Conservation (phyloP, 2,797 vertebrate genomes). For the Trachops cirrhosus region DNA sequence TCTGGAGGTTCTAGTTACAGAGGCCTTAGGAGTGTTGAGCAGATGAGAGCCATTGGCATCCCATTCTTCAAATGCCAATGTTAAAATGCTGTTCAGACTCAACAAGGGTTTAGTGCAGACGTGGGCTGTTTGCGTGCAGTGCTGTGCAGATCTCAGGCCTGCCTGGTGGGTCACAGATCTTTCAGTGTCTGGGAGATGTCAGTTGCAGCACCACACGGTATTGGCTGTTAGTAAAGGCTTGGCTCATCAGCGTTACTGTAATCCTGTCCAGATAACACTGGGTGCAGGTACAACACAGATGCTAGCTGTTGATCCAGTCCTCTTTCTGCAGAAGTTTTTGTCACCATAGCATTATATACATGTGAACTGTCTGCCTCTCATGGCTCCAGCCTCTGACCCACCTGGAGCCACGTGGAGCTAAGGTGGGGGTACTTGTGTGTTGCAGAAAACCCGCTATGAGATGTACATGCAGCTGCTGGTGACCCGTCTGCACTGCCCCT, state of each 20-base stretch:
- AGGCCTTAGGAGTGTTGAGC: not conserved
- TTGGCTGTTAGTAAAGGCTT: not conserved
- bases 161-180: not conserved
- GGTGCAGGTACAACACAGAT: not conserved
- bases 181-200: not conserved
- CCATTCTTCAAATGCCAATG: not conserved
- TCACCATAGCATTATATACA: fast-evolving
- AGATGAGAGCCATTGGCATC: not conserved
- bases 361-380: not conserved
- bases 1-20: not conserved
- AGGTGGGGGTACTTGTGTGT: not conserved
- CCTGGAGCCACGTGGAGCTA: not conserved
- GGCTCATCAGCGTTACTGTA: not conserved
- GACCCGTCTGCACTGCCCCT: conserved; percentile 78
- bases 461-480: conserved; percentile 87
- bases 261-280: not conserved
- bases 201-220: not conserved
- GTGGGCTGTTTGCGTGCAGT: not conserved
- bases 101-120: not conserved
- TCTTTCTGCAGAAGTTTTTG: not conserved
- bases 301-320: not conserved
- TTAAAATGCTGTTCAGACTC: not conserved
- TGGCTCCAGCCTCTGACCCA: not conserved
- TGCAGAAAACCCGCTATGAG: conserved; percentile 91
- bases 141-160: not conserved